These are phyloP conservation scores for Odontocolon sp. DNA, from an alignment of 2,888 invertebrate species.

Conservation along the genomic window DNA sequence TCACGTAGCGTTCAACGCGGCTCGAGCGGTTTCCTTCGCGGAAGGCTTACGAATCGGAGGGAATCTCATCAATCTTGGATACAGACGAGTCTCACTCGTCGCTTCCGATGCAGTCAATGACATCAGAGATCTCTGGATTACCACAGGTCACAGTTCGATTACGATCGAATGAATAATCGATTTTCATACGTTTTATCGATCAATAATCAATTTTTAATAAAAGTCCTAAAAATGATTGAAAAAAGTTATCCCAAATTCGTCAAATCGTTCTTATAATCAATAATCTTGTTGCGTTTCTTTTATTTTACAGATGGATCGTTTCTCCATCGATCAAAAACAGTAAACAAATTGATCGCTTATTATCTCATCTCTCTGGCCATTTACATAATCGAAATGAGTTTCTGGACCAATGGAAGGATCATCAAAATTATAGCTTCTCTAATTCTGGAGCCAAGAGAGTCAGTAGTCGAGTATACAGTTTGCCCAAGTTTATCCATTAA, in stretches of 20 bases:
- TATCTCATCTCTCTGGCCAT: slow-evolving; percentile 66
- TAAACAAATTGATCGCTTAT: slow-evolving; percentile 66
- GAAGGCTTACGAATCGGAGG: slow-evolving; percentile 32
- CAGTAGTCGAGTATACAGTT: too few species aligned
- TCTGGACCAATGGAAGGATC: slow-evolving; percentile 65
- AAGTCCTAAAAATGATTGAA: too few species aligned
- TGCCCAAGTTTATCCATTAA: too few species aligned
- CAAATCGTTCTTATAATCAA: not conserved
- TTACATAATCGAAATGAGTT: slow-evolving; percentile 64
- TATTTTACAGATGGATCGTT: slow-evolving; percentile 61
- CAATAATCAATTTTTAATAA: too few species aligned
- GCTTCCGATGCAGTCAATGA: slow-evolving; percentile 60
- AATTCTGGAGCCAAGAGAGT: slow-evolving; percentile 61
- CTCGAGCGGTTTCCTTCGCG: slow-evolving; percentile 19
- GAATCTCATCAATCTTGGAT: slow-evolving; percentile 32
- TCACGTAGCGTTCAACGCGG: slow-evolving; percentile 48
- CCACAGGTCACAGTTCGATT: slow-evolving; percentile 62
- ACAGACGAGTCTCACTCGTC: slow-evolving; percentile 11
- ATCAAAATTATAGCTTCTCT: slow-evolving; percentile 58
- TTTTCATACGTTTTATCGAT: slow-evolving; percentile 14
- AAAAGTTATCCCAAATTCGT: slow-evolving; percentile 17
- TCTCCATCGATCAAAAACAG: slow-evolving; percentile 61
- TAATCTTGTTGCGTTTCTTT: not conserved
- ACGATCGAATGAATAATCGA: slow-evolving; percentile 14
- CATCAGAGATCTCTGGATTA: slow-evolving; percentile 64